Conservation (phyloP, 2,113 vertebrate species). For the Syngnathus floridae region DNA sequence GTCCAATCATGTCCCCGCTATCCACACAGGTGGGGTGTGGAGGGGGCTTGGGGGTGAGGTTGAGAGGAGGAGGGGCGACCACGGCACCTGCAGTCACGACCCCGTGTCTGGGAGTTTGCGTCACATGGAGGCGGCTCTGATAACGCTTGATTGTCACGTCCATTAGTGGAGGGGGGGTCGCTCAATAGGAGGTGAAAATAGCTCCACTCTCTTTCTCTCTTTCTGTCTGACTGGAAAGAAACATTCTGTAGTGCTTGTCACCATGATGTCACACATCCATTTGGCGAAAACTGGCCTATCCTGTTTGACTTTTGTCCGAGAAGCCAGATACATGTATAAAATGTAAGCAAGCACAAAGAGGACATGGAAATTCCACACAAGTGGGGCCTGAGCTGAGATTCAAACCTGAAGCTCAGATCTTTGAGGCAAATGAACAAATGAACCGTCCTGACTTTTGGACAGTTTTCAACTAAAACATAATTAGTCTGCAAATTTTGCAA, state of each 20-base stretch:
- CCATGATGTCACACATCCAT: no score
- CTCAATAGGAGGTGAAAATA: constrained; percentile 45
- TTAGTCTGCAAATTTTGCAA: background rate
- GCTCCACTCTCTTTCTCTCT: background rate
- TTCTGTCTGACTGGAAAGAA: background rate
- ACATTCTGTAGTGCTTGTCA: no score
- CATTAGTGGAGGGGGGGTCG: constrained; percentile 2
- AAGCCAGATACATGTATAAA: no score
- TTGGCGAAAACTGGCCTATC: no score
- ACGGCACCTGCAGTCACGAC: constrained; percentile 24
- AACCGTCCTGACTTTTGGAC: background rate
- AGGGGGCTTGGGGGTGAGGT: background rate
- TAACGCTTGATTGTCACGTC: background rate
- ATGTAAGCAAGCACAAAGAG: no score
- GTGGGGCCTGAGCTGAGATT: no score
- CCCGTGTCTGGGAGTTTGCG: constrained; percentile 40
- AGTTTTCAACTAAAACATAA: background rate
- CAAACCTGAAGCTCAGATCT: no score
- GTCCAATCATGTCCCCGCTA: background rate
- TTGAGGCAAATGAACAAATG: no score
- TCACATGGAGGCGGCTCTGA: constrained; percentile 35
- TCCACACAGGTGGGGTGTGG: background rate
- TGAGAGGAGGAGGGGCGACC: constrained; percentile 19
- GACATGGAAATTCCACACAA: no score
- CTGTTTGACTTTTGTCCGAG: no score